These are phyloP conservation scores for Tyto alba DNA, from an alignment of 2,113 vertebrate genomes.

Conservation along the genomic window DNA sequence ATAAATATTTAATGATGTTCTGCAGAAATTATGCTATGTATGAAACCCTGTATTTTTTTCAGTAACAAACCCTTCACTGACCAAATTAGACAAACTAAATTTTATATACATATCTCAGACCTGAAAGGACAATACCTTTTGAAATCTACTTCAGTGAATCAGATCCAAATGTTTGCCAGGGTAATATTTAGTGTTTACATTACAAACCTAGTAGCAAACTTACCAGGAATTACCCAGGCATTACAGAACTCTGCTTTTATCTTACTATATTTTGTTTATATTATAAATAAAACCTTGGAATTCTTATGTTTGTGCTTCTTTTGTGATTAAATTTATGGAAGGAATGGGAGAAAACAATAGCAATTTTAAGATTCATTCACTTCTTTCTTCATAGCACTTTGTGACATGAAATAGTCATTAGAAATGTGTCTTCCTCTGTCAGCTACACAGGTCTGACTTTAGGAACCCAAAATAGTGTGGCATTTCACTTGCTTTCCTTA, in stretches of 20 bases:
- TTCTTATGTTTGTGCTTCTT: not conserved
- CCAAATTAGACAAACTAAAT: not conserved
- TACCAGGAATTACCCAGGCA: not conserved
- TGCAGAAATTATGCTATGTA: not conserved
- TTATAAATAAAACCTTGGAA: not conserved
- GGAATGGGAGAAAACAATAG: not conserved
- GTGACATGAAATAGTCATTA: not conserved
- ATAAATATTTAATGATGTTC: not conserved
- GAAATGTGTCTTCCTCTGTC: not conserved
- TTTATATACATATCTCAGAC: not conserved
- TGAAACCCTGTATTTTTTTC: not conserved
- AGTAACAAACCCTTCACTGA: not conserved
- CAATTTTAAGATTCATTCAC: not conserved
- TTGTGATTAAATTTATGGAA: not conserved
- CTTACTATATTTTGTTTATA: not conserved
- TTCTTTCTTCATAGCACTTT: not conserved
- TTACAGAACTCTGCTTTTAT: not conserved
- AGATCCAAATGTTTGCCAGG: not conserved
- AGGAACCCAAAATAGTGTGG: accelerated
- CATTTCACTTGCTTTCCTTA: not conserved
- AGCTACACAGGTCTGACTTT: not conserved
- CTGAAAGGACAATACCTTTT: not conserved
- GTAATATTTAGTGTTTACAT: not conserved
- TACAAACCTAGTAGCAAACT: not conserved
- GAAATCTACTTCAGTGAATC: not conserved